Conservation (phyloP, 1,140 invertebrate species). For the Pygmarrhopalites habei region DNA sequence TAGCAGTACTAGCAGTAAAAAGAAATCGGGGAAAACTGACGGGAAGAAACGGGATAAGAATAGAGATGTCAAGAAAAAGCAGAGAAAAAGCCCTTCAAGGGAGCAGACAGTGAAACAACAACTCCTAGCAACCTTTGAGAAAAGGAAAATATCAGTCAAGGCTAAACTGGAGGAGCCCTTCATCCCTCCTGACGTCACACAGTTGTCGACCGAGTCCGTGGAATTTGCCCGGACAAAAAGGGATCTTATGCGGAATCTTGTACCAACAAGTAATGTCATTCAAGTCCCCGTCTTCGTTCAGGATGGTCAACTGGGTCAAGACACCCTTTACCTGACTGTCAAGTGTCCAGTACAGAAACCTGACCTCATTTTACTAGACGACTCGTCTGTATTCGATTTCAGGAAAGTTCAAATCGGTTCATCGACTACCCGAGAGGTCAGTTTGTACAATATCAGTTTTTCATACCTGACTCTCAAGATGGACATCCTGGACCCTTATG, state of each 20-base stretch:
- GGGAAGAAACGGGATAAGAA: neutral
- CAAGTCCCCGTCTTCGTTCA: constrained; percentile 6
- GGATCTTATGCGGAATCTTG: constrained; percentile 3
- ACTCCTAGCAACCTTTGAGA: neutral
- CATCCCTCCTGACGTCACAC: neutral
- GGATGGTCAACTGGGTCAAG: neutral
- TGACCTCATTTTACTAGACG: constrained; percentile 5
- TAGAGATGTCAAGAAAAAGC: too few relatives aligned
- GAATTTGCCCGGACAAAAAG: constrained; percentile 11
- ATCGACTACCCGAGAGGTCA: neutral
- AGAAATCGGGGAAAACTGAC: neutral
- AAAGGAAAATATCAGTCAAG: neutral
- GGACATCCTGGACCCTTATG: constrained; percentile 12
- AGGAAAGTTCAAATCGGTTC: neutral
- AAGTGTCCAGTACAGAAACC: constrained; percentile 15
- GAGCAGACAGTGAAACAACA: neutral
- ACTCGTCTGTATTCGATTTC: constrained; percentile 5
- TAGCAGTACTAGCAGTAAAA: neutral
- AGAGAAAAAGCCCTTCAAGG: too few relatives aligned
- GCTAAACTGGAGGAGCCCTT: neutral
- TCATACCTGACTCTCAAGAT: neutral
- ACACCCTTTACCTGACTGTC: neutral
- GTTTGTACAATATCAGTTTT: constrained; percentile 4
- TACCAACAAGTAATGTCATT: neutral
- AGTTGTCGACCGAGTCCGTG: neutral